phyloP scores from a whole-genome alignment of 2,113 vertebrate genomes.

The Chiloscyllium plagiosum region DNA sequence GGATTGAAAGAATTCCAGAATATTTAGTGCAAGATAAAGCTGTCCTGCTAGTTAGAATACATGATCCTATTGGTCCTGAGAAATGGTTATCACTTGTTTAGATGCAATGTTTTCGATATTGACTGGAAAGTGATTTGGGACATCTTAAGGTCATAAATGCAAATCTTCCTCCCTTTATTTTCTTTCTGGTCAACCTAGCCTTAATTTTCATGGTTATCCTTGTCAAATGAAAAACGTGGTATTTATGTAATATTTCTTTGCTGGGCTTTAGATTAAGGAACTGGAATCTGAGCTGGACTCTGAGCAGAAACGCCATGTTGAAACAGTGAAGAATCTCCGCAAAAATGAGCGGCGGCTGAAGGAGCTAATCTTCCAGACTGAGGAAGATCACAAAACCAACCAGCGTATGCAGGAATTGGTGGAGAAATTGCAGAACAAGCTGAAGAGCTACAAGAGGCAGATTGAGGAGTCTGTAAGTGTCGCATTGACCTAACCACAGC shows the following conservation, averaged over 20 bases:
- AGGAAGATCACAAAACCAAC: conserved; percentile 62
- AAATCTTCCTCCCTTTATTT: not conserved
- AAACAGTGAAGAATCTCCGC: conserved; percentile 54
- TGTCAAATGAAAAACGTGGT: not conserved
- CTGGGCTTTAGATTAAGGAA: conserved; percentile 53
- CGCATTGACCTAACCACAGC: not conserved
- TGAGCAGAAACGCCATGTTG: conserved; percentile 53
- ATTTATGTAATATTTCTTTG: not conserved
- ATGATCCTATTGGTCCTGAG: not conserved
- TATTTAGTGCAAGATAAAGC: not conserved
- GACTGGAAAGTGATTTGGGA: not conserved
- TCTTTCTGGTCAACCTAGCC: not conserved
- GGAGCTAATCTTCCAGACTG: conserved; percentile 58
- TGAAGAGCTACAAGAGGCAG: conserved; percentile 59
- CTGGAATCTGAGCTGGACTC: conserved; percentile 54
- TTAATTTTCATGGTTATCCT: not conserved
- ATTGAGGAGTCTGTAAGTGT: conserved; percentile 50
- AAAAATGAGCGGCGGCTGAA: conserved; percentile 56
- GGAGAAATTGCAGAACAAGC: conserved; percentile 60
- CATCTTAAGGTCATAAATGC: not conserved
- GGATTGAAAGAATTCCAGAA: not conserved
- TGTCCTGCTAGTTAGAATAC: not conserved
- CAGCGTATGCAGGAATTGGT: conserved; percentile 58
- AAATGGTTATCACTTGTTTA: not conserved
- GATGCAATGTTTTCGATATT: not conserved